A percentile compares a stretch with the other conserved stretches of the same genome.
phyloP scores from a whole-genome alignment of 2,113 vertebrate genomes.

The Oostethus manadensis region DNA sequence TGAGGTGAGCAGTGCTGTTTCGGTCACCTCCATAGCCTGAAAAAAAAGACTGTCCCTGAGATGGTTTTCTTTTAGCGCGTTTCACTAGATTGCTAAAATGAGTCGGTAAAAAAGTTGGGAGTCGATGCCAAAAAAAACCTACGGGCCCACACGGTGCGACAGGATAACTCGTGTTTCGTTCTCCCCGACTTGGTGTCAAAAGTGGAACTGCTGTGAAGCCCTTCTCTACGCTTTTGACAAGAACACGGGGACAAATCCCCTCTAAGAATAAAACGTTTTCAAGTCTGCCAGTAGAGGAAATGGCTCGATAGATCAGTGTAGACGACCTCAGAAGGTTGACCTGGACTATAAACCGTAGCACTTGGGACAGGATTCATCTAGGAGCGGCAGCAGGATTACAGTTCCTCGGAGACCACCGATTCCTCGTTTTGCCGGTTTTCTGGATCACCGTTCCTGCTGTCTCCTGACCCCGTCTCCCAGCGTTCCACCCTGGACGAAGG shows the following conservation, averaged over 20 bases:
- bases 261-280: slow-evolving; percentile 23
- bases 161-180: slow-evolving; percentile 62
- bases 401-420: slow-evolving; percentile 2
- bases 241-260: slow-evolving; percentile 36
- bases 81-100: slow-evolving; percentile 81
- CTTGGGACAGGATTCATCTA: slow-evolving; percentile 14
- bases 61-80: slow-evolving; percentile 66
- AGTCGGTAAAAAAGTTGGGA: slow-evolving; percentile 77
- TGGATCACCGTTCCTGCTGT: slow-evolving; percentile 49
- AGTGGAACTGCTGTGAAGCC: slow-evolving; percentile 40
- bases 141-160: slow-evolving; percentile 83
- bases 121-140: slow-evolving; percentile 59
- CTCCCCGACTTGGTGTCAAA: slow-evolving; percentile 38
- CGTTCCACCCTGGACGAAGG: slow-evolving; percentile 71
- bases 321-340: slow-evolving; percentile 4
- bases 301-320: slow-evolving; percentile 28
- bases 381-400: slow-evolving; percentile 22
- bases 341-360: slow-evolving; percentile 15
- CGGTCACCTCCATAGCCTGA: slow-evolving; percentile 58
- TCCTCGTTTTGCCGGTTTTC: slow-evolving; percentile 37
- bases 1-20: slow-evolving; percentile 88
- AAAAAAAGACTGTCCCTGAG: slow-evolving; percentile 59
- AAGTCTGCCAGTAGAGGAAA: slow-evolving; percentile 21
- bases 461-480: slow-evolving; percentile 31
- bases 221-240: slow-evolving; percentile 28